phyloP scores from a whole-genome alignment of 2,113 vertebrate genomes.

The Odontophorus gujanensis region DNA sequence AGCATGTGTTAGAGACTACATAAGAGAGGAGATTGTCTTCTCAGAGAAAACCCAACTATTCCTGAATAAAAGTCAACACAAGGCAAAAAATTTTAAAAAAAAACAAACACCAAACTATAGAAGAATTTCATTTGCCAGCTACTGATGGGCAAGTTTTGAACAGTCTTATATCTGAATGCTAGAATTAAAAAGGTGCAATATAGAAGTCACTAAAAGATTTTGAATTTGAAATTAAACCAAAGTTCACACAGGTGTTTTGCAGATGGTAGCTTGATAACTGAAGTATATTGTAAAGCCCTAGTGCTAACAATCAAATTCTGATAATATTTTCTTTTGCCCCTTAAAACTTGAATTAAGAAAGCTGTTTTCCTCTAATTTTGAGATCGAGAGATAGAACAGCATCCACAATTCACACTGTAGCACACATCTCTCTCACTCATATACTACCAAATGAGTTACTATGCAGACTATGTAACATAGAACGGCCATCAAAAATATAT shows the following conservation, averaged over 20 bases:
- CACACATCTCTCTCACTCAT: background rate
- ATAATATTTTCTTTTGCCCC: background rate
- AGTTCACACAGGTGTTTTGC: background rate
- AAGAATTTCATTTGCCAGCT: constrained; percentile 2
- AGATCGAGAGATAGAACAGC: background rate
- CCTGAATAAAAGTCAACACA: constrained; percentile 44
- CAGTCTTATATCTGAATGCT: background rate
- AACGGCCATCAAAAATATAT: background rate
- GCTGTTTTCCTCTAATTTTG: background rate
- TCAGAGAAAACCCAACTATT: constrained; percentile 43
- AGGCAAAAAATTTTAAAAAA: constrained; percentile 28
- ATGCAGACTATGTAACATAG: background rate
- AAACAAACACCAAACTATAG: background rate
- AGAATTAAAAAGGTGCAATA: background rate
- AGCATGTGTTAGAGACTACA: constrained; percentile 48
- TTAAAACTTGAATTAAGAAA: background rate
- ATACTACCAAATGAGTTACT: background rate
- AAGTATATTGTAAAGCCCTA: background rate
- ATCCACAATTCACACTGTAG: background rate
- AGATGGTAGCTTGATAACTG: background rate
- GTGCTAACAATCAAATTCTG: background rate
- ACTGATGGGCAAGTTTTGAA: background rate
- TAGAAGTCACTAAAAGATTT: background rate
- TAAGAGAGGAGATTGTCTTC: constrained; percentile 35
- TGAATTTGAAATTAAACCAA: constrained; percentile 3